These are phyloP conservation scores for Sorex fumeus DNA, from an alignment of 2,113 vertebrate species.

Conservation along the genomic window DNA sequence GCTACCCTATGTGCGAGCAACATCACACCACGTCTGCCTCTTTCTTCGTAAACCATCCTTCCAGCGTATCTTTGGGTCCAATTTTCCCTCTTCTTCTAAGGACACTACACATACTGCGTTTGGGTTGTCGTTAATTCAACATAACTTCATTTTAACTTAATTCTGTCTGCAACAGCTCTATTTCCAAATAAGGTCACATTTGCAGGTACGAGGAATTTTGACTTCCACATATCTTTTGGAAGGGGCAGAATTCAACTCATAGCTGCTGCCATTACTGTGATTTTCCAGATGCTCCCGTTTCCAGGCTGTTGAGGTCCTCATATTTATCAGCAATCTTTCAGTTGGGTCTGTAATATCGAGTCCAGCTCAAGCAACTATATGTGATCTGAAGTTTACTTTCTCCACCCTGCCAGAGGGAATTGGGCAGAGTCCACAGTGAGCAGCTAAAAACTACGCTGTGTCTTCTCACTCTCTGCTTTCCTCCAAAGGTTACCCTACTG, in stretches of 20 bases:
- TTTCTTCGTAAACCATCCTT: background rate
- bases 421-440: background rate
- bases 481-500: background rate
- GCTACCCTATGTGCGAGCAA: background rate
- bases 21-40: background rate
- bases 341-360: background rate
- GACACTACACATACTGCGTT: background rate
- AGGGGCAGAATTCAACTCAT: background rate
- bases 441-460: background rate
- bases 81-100: background rate
- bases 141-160: conserved; percentile 10
- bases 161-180: background rate
- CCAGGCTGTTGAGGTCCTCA: background rate
- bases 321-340: background rate
- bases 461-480: background rate
- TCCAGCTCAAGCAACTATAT: background rate
- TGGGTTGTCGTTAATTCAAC: background rate
- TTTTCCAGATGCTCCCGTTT: background rate
- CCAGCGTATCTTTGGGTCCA: background rate
- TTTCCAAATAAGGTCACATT: background rate
- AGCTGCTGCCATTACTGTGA: background rate
- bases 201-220: background rate
- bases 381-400: background rate
- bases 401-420: background rate
- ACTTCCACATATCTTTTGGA: background rate